Base-by-base conservation (phyloP, 2,797 vertebrate genomes). In the Sebastes dallii region DNA sequence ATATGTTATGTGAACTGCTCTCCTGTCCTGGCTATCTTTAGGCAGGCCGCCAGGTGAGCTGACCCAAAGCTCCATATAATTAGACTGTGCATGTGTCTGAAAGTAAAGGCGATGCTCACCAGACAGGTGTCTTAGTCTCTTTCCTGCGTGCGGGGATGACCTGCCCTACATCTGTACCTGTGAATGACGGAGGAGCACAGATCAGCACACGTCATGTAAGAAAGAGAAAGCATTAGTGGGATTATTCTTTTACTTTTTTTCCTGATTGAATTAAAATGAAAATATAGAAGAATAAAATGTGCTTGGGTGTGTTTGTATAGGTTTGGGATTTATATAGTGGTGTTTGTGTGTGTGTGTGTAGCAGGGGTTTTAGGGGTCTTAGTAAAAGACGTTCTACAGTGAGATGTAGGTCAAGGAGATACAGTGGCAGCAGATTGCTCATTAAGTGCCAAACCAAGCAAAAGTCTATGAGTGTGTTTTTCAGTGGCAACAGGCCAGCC, bases 381-480 rank as follows among this genome's bases (percentile, higher is more conserved):
- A 72, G 56, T 75, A 72, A 61, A 89, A 90, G 84, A 89, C 66
- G 75, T 72, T 81, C 75, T 76, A 75, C 75, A 60, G 70, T 68
- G 46, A 77, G 90, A 95, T 95, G 85, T 95, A 94, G 94, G 94
- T 95, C 94, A 95, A 92, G 94, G 86, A 86, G 88, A 88, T 91
- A 89, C 85, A 81, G 73, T 88, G 86, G 85, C 86, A 90, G 85
- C 94, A 95, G 94, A 95, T 94, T 95, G 95, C 93, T 95, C 92
- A 91, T 95, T 96, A 96, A 92, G 87, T 90, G 91, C 87, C 92
- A 92, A 94, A 94, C 86, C 88, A 94, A 94, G 94, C 95, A 95
- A 95, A 95, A 95, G 94, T 95, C 90, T 81, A 69, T 36, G 79
- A 90, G 93, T 93, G 92, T 95, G 90, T 94, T 92, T 94, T 93